phyloP scores from a whole-genome alignment of 2,888 invertebrate species.

The Trissonchulus sp. region DNA sequence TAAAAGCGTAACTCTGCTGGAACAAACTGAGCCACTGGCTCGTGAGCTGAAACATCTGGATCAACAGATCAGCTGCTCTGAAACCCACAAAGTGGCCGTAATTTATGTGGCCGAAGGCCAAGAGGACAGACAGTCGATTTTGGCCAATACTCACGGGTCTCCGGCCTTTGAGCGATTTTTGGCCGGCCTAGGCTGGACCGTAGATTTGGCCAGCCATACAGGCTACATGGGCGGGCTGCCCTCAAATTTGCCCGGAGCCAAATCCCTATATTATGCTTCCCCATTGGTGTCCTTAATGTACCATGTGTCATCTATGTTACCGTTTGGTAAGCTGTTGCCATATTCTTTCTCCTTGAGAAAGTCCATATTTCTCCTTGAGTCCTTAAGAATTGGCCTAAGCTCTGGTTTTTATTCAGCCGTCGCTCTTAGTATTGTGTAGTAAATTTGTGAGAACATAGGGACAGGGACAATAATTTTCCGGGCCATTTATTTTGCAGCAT shows the following conservation, averaged over 20 bases:
- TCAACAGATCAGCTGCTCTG: conserved; percentile 62
- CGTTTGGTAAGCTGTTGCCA: conserved; percentile 1
- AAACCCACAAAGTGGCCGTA: conserved; percentile 76
- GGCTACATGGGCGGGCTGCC: conserved; percentile 90
- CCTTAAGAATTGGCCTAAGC: too few relatives aligned
- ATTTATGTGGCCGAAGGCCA: conserved; percentile 95
- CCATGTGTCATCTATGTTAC: conserved; percentile 20
- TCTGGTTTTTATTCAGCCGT: too few relatives aligned
- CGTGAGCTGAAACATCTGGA: conserved; percentile 88
- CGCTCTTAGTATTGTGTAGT: too few relatives aligned
- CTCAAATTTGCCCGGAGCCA: conserved; percentile 69
- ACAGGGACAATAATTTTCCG: too few relatives aligned
- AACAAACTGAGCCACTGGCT: conserved; percentile 66
- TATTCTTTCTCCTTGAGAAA: too few relatives aligned
- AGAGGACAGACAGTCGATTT: conserved; percentile 87
- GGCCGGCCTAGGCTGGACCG: conserved; percentile 57
- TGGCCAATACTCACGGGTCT: conserved; percentile 83
- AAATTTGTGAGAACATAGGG: too few relatives aligned
- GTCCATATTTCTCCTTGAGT: too few relatives aligned
- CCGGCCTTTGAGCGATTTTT: conserved; percentile 74
- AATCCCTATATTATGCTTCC: conserved; percentile 16
- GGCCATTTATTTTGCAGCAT: too few relatives aligned
- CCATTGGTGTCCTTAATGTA: conserved; percentile 5
- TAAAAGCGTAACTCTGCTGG: background rate
- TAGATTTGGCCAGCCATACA: conserved; percentile 86